Base-by-base conservation (phyloP, 2,888 invertebrate genomes). In the Hydrotaea cyrtoneurina region DNA sequence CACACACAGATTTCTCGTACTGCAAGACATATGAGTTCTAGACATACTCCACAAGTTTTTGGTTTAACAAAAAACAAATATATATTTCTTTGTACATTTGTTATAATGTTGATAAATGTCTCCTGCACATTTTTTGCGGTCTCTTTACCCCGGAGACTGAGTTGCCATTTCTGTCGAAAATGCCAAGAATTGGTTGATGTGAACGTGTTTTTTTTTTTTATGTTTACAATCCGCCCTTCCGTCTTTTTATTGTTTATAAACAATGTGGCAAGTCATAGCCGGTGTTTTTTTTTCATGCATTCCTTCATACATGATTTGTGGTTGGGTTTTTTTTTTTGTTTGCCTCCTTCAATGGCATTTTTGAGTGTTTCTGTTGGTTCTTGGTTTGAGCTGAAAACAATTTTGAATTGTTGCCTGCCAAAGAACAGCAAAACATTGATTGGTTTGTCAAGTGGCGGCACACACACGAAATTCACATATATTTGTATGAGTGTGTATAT, bases 241-340 rank as follows among this genome's bases (percentile, higher is more conserved):
- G 13, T 50, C 3, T 57, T 46, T 21, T 10, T 64, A 31, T 19
- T 57, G 57, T 21, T 10, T 64, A 31, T 19, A 39, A 71, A 36
- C 26, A 78, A 72, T 76, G 57, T 77, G 53, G 69, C 50, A 59
- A 74, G 72, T 79, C 73, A 3, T 50, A 50, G 50, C n/a, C 31
- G 7, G 31, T 31, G 2, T 31, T 2, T 50, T 15, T 31, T 31
- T 2, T 50, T 15, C n/a, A 31, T 31, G 13, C 50, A 50, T 50
- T 50, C 50, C 8, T 79, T 82, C 71, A 72, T 75, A 43, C 64
- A 83, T 55, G 72, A 83, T 79, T 79, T 79, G 79, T 83, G 72
- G 76, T 31, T 50, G 46, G 17, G 19, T 43, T 36, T 17, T 57
- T 36, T 13, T 39, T 31, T n/a, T 36, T 36, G 3, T 36, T 36